These are phyloP conservation scores for Ametastegia equiseti DNA, from an alignment of 2,888 invertebrate species.

Conservation along the genomic window DNA sequence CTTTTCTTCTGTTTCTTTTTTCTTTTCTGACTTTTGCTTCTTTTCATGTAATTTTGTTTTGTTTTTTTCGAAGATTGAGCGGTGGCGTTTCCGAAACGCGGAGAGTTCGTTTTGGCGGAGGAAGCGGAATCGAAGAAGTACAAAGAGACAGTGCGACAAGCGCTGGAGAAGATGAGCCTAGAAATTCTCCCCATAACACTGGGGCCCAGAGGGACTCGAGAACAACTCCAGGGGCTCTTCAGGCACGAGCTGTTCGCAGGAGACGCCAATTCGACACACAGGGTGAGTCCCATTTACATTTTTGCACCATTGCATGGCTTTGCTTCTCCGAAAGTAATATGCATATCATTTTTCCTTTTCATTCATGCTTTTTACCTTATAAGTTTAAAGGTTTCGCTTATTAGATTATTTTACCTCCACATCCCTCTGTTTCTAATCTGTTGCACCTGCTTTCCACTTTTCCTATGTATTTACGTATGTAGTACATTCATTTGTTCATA, in stretches of 20 bases:
- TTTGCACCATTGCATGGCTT: neutral
- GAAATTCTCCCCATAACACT: conserved; percentile 67
- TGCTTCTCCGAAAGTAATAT: too few relatives aligned
- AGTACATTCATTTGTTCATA: too few relatives aligned
- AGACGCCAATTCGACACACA: conserved; percentile 73
- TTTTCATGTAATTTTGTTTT: neutral
- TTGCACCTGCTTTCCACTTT: too few relatives aligned
- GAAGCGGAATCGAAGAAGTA: conserved; percentile 69
- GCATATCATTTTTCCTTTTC: neutral
- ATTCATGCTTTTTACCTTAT: neutral
- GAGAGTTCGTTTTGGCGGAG: conserved; percentile 66
- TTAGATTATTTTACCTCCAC: too few relatives aligned
- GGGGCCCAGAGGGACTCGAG: conserved; percentile 63
- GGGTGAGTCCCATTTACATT: conserved; percentile 62
- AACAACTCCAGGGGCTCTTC: conserved; percentile 64
- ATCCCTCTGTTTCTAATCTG: neutral
- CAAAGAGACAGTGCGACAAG: conserved; percentile 74
- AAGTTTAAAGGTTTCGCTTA: too few relatives aligned
- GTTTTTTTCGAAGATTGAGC: conserved; percentile 63
- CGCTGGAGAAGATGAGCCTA: conserved; percentile 72
- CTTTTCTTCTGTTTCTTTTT: neutral
- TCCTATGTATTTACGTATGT: too few relatives aligned
- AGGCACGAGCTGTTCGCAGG: conserved; percentile 70
- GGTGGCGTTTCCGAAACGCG: conserved; percentile 70
- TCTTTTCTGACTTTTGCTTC: neutral